These are phyloP conservation scores for Mallateleia sp. DNA, from an alignment of 2,888 invertebrate genomes.

Conservation along the genomic window DNA sequence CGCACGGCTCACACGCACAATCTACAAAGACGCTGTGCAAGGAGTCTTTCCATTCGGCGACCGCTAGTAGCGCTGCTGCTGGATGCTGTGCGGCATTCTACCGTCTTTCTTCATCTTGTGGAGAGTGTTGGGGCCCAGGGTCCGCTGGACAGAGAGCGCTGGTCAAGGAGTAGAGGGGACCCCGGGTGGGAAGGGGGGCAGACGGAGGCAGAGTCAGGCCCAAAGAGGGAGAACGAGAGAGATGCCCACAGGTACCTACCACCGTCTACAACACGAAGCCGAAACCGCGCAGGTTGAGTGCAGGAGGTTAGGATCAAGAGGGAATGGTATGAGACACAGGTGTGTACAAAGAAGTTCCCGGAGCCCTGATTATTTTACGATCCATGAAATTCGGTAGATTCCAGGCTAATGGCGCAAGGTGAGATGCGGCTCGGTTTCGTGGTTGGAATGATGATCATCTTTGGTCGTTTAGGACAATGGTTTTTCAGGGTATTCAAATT, in stretches of 20 bases:
- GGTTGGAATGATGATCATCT: no score
- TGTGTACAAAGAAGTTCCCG: slow-evolving; percentile 79
- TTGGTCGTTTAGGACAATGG: no score
- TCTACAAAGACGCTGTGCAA: slow-evolving; percentile 64
- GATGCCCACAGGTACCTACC: slow-evolving; percentile 85
- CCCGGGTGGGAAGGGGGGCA: slow-evolving; percentile 86
- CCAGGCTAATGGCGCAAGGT: no score
- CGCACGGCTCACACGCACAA: slow-evolving; percentile 83
- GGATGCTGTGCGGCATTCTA: slow-evolving; percentile 87
- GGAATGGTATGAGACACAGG: slow-evolving; percentile 86
- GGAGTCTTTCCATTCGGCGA: slow-evolving; percentile 87
- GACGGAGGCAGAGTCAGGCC: slow-evolving; percentile 76
- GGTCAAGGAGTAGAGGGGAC: slow-evolving; percentile 90
- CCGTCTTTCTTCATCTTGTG: slow-evolving; percentile 86
- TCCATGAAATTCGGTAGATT: slow-evolving; percentile 25
- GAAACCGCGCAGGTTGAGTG: slow-evolving; percentile 87
- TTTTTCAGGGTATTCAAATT: no score
- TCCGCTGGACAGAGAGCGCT: slow-evolving; percentile 90
- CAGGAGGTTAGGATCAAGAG: slow-evolving; percentile 86
- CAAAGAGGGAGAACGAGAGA: slow-evolving; percentile 69
- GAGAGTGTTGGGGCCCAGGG: slow-evolving; percentile 92
- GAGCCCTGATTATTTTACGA: slow-evolving; percentile 59
- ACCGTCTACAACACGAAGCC: slow-evolving; percentile 83
- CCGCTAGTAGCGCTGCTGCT: slow-evolving; percentile 89
- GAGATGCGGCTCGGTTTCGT: no score